A percentile compares a stretch with the other conserved stretches of the same genome.
Evolutionary conservation across 2,888 invertebrate genomes (phyloP).

Genomic region (Tetragonisca angustula): DNA sequence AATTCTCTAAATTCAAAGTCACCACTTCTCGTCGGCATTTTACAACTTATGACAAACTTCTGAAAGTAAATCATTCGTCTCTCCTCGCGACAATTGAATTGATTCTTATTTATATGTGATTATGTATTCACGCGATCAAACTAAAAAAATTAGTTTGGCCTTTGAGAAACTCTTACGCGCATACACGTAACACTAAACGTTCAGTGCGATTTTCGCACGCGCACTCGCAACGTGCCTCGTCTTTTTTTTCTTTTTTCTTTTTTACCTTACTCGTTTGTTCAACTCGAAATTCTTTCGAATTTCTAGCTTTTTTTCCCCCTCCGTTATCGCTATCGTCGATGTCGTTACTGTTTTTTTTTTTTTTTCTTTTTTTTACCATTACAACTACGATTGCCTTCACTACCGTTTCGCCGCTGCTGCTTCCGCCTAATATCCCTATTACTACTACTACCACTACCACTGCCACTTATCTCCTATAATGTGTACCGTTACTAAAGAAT

Average conservation of each 20-base stretch:
- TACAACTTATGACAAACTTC: too few species aligned
- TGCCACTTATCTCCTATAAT: background rate
- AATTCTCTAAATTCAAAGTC: too few species aligned
- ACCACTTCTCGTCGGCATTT: too few species aligned
- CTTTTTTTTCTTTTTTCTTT: background rate
- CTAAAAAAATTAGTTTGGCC: too few species aligned
- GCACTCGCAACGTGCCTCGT: background rate
- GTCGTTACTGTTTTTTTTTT: background rate
- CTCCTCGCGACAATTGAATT: too few species aligned
- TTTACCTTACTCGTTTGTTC: background rate
- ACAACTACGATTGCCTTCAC: background rate
- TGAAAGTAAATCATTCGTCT: too few species aligned
- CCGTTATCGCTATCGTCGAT: background rate
- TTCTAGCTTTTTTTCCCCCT: background rate
- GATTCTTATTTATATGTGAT: too few species aligned
- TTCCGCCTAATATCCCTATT: background rate
- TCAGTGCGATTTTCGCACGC: background rate
- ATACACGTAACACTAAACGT: background rate
- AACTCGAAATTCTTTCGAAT: constrained; percentile 1
- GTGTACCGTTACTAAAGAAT: background rate
- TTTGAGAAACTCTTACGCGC: too few species aligned
- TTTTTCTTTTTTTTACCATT: background rate
- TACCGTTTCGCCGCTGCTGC: background rate
- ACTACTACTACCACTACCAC: background rate
- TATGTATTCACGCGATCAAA: too few species aligned